phyloP scores from a whole-genome alignment of 1,140 invertebrate species.

The Anastrepha obliqua region DNA sequence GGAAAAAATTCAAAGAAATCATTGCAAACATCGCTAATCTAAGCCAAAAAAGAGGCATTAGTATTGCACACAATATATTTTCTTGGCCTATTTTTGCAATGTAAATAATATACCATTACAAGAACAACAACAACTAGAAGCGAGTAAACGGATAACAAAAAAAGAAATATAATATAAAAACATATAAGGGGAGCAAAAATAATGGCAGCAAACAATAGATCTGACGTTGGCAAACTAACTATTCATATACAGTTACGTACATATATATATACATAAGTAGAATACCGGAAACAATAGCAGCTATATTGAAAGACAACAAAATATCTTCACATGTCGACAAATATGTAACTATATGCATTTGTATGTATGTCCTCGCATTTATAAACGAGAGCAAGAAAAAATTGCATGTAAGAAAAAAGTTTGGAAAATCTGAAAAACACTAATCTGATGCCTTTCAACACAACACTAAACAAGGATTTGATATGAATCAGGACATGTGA shows the following conservation, averaged over 20 bases:
- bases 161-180: background rate
- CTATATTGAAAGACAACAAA: background rate
- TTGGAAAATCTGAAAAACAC: background rate
- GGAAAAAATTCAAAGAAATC: no score
- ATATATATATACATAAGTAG: no score
- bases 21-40: no score
- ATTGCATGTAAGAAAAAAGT: background rate
- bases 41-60: no score
- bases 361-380: no score
- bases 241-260: no score
- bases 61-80: no score
- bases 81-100: background rate
- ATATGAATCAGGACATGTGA: background rate
- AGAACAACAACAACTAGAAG: background rate
- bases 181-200: background rate
- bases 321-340: no score
- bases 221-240: no score
- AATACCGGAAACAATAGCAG: no score
- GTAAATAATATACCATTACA: background rate
- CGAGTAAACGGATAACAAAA: background rate
- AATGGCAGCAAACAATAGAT: no score
- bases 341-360: no score
- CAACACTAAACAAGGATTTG: conserved; percentile 10
- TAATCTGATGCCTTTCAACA: conserved; percentile 16
- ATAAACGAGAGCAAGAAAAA: background rate